phyloP scores from a whole-genome alignment of 2,888 invertebrate species.

The Drosophila mimetica region DNA sequence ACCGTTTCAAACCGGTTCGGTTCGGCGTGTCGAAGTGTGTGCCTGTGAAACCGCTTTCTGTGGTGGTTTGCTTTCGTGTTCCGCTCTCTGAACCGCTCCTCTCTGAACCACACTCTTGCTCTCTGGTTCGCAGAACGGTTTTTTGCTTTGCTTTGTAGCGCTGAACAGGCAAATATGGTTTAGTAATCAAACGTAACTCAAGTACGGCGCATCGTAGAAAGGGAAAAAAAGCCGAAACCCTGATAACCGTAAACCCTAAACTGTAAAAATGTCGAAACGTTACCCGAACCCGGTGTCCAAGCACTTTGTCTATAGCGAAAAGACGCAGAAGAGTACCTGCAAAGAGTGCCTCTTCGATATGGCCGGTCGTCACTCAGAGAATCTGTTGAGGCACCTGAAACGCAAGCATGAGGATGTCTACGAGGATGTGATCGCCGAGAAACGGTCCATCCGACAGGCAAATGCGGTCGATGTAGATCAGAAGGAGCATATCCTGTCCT shows the following conservation, averaged over 20 bases:
- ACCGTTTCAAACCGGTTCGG: slow-evolving; percentile 9
- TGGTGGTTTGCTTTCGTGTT: background rate
- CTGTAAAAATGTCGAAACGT: slow-evolving; percentile 46
- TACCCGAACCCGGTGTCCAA: slow-evolving; percentile 58
- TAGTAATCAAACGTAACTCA: slow-evolving; percentile 37
- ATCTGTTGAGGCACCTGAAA: slow-evolving; percentile 64
- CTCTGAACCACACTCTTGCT: slow-evolving; percentile 22
- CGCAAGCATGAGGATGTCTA: slow-evolving; percentile 58
- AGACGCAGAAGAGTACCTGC: slow-evolving; percentile 64
- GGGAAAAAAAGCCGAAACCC: background rate
- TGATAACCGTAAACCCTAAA: background rate
- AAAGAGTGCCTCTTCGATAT: slow-evolving; percentile 54
- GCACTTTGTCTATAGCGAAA: slow-evolving; percentile 59
- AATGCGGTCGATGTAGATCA: background rate
- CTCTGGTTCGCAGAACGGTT: slow-evolving; percentile 21
- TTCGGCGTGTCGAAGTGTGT: background rate
- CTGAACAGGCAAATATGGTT: slow-evolving; percentile 42
- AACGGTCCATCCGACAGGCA: slow-evolving; percentile 25
- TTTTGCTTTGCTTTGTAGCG: background rate
- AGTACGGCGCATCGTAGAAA: background rate
- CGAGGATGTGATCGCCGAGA: slow-evolving; percentile 41
- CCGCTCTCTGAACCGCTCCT: slow-evolving; percentile 28
- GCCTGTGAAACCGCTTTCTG: background rate
- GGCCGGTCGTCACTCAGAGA: slow-evolving; percentile 66
- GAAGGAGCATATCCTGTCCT: no score